Percentiles rank a stretch among this genome's conserved stretches.
Conservation (phyloP, 2,797 vertebrate species). For the Pseudochirops cupreus region DNA sequence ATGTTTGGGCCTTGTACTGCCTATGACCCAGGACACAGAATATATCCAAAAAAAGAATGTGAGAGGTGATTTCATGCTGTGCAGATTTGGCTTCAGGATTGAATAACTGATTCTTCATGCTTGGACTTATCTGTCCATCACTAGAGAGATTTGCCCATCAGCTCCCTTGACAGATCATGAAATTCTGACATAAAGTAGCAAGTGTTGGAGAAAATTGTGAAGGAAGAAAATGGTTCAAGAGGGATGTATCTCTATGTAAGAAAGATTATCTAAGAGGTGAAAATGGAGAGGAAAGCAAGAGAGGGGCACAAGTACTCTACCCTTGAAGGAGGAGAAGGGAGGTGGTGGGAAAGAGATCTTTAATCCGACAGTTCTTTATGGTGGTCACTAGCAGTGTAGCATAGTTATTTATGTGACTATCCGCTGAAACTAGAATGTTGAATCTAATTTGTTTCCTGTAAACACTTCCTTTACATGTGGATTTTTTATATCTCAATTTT, state of each 20-base stretch:
- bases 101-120: background rate
- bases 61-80: background rate
- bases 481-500: background rate
- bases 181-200: background rate
- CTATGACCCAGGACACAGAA: background rate
- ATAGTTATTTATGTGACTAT: background rate
- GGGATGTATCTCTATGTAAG: background rate
- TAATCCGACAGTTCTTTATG: background rate
- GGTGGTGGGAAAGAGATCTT: background rate
- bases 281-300: background rate
- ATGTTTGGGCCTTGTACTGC: background rate
- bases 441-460: background rate
- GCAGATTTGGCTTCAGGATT: background rate
- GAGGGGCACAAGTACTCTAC: background rate
- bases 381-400: background rate
- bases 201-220: background rate
- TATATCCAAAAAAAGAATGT: background rate
- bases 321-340: background rate
- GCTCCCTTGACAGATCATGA: background rate
- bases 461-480: background rate
- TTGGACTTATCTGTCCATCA: background rate
- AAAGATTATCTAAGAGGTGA: background rate
- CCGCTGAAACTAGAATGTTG: background rate
- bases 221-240: background rate
- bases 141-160: background rate